Evolutionary conservation across 2,797 vertebrate genomes (phyloP), one percentile per base, ranked within the genome.

Genomic region (Galaxias olidus): DNA sequence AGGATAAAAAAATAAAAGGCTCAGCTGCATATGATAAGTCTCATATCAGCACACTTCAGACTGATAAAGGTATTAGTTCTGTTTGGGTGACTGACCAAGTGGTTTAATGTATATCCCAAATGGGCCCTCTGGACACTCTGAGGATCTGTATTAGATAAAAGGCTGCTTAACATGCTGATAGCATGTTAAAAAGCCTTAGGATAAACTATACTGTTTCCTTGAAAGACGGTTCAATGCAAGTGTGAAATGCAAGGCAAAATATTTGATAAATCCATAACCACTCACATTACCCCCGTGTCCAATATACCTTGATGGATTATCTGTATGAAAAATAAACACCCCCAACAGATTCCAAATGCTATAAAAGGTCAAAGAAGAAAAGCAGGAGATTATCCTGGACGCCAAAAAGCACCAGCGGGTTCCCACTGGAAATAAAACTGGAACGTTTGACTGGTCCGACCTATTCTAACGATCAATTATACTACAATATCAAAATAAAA

Each of bases 1-100:
- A 68, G 75, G 68, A 76, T 80, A 79, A 71, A 84, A 84, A 82
- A 84, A 82, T 77, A 81, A 84, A 79, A 69, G 78, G 75, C 79
- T 76, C 68, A 61, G 70, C 77, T 69, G 74, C 76, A 66, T 69
- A 68, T 63, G 71, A 48, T 41, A 57, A 57, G n/a, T 45, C 19
- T 1, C 51, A 63, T 70, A 61, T 66, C 74, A 71, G 70, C 40
- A 51, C 45, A 59, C 54, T 41, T 70, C 75, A 70, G 75, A 65
- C 68, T 68, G 72, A 68, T 30, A 64, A 78, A 66, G 62, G 63
- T 68, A 19, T 14, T 11, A 51, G 61, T 66, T 75, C 62, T 66
- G 72, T 67, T 66, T 55, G 71, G 71, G 73, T 43, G 65, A 78
- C 72, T 73, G 63, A 74, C 67, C 56, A 52, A 66, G 75, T 10